Evolutionary conservation across 2,113 vertebrate species (phyloP).

Genomic region (Hippocampus comes): DNA sequence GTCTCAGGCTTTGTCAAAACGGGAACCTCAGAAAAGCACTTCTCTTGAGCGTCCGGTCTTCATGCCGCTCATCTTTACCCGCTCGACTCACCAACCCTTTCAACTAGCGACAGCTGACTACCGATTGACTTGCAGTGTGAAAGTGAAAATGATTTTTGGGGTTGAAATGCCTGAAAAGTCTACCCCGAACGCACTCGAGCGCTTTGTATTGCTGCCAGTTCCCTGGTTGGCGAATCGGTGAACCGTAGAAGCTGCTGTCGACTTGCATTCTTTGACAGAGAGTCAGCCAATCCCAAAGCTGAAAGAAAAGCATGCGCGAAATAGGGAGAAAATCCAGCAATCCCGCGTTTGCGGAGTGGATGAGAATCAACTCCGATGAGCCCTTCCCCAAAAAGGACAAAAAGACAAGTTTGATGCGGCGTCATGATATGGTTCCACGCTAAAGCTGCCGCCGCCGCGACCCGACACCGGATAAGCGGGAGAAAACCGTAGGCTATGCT

Average conservation of each 20-base stretch:
- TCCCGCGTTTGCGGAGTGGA: neutral
- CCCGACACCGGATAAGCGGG: no score
- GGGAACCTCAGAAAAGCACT: neutral
- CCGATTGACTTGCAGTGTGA: neutral
- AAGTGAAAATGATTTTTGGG: neutral
- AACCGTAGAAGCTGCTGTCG: neutral
- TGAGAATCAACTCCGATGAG: neutral
- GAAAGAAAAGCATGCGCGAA: neutral
- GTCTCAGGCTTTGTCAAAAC: constrained; percentile 31
- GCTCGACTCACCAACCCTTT: neutral
- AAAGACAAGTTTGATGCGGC: neutral
- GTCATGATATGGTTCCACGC: neutral
- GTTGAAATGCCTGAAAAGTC: neutral
- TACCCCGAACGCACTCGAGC: neutral
- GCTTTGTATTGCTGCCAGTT: neutral
- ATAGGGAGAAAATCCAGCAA: neutral
- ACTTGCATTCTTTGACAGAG: neutral
- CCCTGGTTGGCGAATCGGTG: neutral
- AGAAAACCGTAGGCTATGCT: no score
- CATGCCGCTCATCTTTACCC: neutral
- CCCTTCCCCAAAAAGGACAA: neutral
- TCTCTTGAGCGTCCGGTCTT: no score
- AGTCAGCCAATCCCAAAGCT: neutral
- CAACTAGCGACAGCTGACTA: neutral
- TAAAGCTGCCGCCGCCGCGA: no score